Conservation (phyloP, 2,113 vertebrate species). For the Gymnobelideus leadbeateri region DNA sequence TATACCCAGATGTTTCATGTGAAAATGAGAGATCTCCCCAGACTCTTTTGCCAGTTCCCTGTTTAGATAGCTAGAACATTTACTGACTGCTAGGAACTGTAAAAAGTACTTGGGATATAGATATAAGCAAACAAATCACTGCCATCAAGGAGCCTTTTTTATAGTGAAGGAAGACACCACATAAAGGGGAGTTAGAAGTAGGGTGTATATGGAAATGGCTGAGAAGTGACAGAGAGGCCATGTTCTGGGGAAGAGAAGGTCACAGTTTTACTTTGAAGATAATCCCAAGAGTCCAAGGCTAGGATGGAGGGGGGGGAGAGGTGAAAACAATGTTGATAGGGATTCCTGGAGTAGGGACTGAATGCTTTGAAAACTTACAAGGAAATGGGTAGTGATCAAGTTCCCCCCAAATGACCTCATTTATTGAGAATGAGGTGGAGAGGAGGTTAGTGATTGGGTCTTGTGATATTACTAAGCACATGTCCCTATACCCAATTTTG, state of each 20-base stretch:
- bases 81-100: neutral
- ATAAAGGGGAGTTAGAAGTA: neutral
- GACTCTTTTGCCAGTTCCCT: neutral
- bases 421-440: neutral
- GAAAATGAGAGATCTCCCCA: neutral
- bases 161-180: neutral
- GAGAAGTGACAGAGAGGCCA: neutral
- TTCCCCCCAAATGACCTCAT: neutral
- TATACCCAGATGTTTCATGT: neutral
- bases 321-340: neutral
- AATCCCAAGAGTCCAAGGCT: neutral
- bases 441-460: neutral
- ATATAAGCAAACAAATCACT: neutral
- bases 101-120: neutral
- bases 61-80: neutral
- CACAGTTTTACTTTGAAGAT: neutral
- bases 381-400: neutral
- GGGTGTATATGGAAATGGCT: neutral
- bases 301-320: neutral
- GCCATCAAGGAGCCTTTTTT: neutral
- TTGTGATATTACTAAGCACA: neutral
- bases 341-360: neutral
- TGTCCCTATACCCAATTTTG: neutral
- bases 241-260: neutral
- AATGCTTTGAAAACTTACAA: neutral